phyloP scores from a whole-genome alignment of 2,888 invertebrate species.

The Drosophila tanythrix region DNA sequence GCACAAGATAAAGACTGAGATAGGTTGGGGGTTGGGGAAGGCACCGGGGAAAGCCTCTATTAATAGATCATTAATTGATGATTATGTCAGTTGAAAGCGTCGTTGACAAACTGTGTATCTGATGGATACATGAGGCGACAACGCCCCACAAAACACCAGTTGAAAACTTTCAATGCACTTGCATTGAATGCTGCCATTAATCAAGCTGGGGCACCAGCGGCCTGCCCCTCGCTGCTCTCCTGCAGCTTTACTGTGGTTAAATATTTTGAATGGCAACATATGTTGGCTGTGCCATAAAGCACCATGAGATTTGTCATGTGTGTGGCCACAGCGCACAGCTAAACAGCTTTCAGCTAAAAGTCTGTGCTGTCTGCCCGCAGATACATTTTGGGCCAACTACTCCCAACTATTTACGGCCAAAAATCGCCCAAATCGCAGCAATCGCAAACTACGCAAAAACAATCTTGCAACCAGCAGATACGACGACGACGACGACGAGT shows the following conservation, averaged over 20 bases:
- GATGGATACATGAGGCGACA: constrained; percentile 63
- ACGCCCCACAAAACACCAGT: constrained; percentile 23
- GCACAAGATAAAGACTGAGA: background rate
- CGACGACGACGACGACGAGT: constrained; percentile 28
- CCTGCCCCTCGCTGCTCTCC: background rate
- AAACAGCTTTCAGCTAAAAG: constrained; percentile 21
- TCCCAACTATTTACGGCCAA: constrained; percentile 66
- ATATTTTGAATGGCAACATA: constrained; percentile 82
- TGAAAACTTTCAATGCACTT: constrained; percentile 65
- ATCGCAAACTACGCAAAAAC: constrained; percentile 63
- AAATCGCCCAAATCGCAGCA: constrained; percentile 54
- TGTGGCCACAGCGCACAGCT: constrained; percentile 56
- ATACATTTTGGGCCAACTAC: constrained; percentile 35
- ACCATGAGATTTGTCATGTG: constrained; percentile 77
- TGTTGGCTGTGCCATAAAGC: constrained; percentile 75
- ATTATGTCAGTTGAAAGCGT: constrained; percentile 82
- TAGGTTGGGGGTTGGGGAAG: background rate
- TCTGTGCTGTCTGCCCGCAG: constrained; percentile 14
- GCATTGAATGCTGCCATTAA: constrained; percentile 76
- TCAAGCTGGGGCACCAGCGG: constrained; percentile 44
- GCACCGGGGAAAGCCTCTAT: constrained; percentile 61
- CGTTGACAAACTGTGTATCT: constrained; percentile 80
- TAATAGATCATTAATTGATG: constrained; percentile 83
- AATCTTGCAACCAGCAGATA: constrained; percentile 67
- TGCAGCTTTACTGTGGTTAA: constrained; percentile 67